These are phyloP conservation scores for Cephalopachus bancanus DNA, from an alignment of 2,797 vertebrate species.

Conservation along the genomic window DNA sequence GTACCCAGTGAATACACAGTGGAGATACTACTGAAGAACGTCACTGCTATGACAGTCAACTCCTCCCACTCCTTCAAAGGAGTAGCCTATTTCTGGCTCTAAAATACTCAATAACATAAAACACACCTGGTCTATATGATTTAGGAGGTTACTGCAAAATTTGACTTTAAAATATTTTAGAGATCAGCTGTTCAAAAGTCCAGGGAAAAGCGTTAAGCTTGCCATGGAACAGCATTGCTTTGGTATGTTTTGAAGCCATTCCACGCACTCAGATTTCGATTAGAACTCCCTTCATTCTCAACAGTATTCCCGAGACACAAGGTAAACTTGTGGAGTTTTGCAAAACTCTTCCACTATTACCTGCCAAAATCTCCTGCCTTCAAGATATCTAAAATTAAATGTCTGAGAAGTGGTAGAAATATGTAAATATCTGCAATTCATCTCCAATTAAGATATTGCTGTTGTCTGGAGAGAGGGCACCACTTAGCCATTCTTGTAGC, in stretches of 20 bases:
- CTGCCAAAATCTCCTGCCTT: not conserved
- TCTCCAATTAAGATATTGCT: not conserved
- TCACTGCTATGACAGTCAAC: fast-evolving
- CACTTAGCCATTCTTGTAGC: not conserved
- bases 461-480: not conserved
- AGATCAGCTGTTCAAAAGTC: not conserved
- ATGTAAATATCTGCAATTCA: not conserved
- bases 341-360: not conserved
- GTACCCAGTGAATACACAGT: fast-evolving
- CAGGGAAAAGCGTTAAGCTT: not conserved
- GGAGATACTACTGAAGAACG: too few relatives aligned
- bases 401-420: not conserved
- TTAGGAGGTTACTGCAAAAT: not conserved
- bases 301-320: not conserved
- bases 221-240: fast-evolving
- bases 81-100: not conserved
- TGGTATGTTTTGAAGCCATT: not conserved
- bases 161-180: not conserved
- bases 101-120: not conserved
- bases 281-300: not conserved
- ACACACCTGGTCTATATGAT: not conserved
- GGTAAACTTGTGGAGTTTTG: not conserved
- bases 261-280: not conserved
- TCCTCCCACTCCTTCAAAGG: not conserved
- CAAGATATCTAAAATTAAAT: not conserved